Base-by-base conservation (phyloP, 2,797 vertebrate species). In the Rhynchonycteris naso region DNA sequence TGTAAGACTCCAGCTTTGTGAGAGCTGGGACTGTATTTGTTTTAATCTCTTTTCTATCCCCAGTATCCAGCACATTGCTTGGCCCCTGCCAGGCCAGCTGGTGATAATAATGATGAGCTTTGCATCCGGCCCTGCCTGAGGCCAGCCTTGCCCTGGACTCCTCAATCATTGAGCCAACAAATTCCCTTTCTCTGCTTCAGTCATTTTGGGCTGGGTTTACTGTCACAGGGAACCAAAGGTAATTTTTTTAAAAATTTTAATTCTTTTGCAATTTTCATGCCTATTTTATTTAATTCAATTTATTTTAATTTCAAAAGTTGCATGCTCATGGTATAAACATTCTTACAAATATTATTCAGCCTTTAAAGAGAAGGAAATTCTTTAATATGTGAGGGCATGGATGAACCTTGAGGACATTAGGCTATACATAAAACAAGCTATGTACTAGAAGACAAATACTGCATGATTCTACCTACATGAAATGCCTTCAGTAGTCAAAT, bases 201-300 rank as follows among this genome's bases (percentile, higher is more conserved):
- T n/a, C n/a, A 16, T 5, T 33, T 83, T 75, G 78, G 24, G 33
- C 14, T 86, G 71, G 50, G 35, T 86, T 95, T 95, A 92, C 89
- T 63, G 14, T 74, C 54, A 16, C 1, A 11, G 52, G 30, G n/a
- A 87, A 50, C 47, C 78, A 35, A 92, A 35, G 1, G 0, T 24
- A 75, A 54, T 85, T 50, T 47, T 91, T 50, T 28, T 10, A n/a
- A n/a, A 15, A 13, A 22, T 58, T 47, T 65, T 33, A 56, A 63
- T 30, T 72, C 28, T 69, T 93, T 82, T 68, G 10, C 1, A 2
- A 4, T 68, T 68, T 66, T 68, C n/a, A 7, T 54, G 52, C 16
- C 4, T 66, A 5, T 68, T 81, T 33, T 83, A 59, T 83, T 52
- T 52, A 69, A 26, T 76, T 61, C 2, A 28, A 56, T 18, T 71